Percentiles rank a stretch among this genome's conserved stretches.
phyloP scores from a whole-genome alignment of 2,888 invertebrate species.

The Patella caerulea region DNA sequence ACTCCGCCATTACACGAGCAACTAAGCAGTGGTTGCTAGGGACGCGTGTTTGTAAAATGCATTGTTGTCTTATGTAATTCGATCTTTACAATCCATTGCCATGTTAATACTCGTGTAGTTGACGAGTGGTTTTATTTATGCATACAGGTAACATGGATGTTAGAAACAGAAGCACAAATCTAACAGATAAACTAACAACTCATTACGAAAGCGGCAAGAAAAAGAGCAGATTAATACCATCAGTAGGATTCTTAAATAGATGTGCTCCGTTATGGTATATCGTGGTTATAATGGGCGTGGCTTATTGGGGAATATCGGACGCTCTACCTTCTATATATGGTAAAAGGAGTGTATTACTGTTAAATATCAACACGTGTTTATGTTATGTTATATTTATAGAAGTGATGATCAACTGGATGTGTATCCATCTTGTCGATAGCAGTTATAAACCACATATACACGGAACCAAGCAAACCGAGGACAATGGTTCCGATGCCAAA shows the following conservation, averaged over 20 bases:
- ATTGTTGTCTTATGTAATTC: too few relatives aligned
- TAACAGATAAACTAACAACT: background rate
- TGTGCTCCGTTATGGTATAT: slow-evolving; percentile 21
- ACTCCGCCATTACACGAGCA: too few relatives aligned
- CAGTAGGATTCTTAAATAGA: slow-evolving; percentile 14
- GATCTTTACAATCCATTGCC: too few relatives aligned
- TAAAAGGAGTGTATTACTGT: background rate
- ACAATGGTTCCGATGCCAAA: background rate
- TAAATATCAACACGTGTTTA: slow-evolving; percentile 27
- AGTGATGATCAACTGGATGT: slow-evolving; percentile 58
- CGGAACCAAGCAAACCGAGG: slow-evolving; percentile 30
- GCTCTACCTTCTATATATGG: slow-evolving; percentile 27
- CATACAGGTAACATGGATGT: background rate
- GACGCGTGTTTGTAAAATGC: too few relatives aligned
- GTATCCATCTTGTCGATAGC: slow-evolving; percentile 48
- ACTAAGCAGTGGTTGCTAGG: too few relatives aligned
- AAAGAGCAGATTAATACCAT: background rate
- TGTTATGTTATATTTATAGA: slow-evolving; percentile 48
- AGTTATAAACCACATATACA: slow-evolving; percentile 46
- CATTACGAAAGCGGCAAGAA: background rate
- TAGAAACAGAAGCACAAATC: background rate
- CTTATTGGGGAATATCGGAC: slow-evolving; percentile 24
- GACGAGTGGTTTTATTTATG: too few relatives aligned
- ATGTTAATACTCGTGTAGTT: too few relatives aligned
- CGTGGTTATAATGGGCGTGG: slow-evolving; percentile 20